Conservation (phyloP, 2,797 vertebrate genomes). For the Xiphophorus birchmanni region DNA sequence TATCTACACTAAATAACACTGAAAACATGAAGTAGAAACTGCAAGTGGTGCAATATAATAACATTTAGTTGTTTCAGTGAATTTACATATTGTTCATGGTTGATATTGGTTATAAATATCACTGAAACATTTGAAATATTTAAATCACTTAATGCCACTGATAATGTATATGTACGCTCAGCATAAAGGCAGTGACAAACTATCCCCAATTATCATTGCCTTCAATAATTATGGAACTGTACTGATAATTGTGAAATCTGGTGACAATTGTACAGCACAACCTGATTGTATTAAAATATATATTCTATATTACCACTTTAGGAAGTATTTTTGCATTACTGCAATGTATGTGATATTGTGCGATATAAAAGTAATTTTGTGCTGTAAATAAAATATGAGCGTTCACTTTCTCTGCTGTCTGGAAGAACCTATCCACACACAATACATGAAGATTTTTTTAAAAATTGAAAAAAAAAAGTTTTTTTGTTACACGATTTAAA, state of each 20-base stretch:
- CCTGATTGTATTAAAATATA: neutral
- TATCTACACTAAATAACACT: neutral
- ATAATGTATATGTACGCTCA: neutral
- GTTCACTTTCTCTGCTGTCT: neutral
- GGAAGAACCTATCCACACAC: neutral
- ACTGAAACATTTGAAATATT: neutral
- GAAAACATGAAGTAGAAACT: neutral
- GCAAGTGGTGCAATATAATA: neutral
- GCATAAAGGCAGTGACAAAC: neutral
- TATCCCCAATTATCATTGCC: neutral
- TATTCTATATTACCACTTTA: neutral
- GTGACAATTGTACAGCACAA: neutral
- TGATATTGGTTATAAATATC: neutral
- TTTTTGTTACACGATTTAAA: neutral
- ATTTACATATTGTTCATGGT: neutral
- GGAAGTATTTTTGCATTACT: neutral
- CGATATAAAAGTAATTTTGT: neutral
- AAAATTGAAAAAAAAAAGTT: too few species aligned
- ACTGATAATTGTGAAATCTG: neutral
- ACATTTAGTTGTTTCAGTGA: neutral
- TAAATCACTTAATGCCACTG: neutral
- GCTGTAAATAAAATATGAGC: neutral
- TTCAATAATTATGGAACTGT: neutral
- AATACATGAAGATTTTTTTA: neutral
- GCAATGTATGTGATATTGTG: neutral